A percentile compares a stretch with the other conserved stretches of the same genome.
These are phyloP conservation scores for Macquaria australasica DNA, from an alignment of 2,113 vertebrate genomes.

Conservation along the genomic window DNA sequence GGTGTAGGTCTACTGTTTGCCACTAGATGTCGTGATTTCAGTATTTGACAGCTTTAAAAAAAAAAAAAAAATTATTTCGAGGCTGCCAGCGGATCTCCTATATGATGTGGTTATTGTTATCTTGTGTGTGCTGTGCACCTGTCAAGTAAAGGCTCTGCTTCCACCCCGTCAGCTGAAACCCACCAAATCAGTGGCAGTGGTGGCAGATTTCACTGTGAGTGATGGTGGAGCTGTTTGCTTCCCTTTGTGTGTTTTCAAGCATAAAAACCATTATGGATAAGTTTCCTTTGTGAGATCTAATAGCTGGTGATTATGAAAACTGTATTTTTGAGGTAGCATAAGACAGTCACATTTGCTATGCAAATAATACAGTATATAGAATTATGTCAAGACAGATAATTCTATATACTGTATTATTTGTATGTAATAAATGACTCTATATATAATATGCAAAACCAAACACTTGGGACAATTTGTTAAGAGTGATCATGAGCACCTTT, in stretches of 20 bases:
- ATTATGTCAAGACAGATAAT: not conserved
- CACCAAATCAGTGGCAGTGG: not conserved
- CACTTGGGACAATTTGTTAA: not conserved
- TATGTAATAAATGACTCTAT: not conserved
- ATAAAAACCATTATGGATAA: not conserved
- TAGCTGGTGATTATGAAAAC: not conserved
- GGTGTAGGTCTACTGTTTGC: constrained; percentile 2
- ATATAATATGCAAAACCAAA: not conserved
- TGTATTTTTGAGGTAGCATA: not conserved
- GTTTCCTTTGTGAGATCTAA: not conserved
- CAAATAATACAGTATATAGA: not conserved
- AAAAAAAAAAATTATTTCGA: no score
- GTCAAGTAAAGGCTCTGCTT: not conserved
- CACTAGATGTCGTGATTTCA: constrained; percentile 31
- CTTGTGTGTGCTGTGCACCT: constrained; percentile 7
- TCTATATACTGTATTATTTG: not conserved
- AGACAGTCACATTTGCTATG: not conserved
- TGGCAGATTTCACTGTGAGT: not conserved
- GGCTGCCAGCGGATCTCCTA: not conserved
- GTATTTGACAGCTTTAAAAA: not conserved
- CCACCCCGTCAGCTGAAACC: not conserved
- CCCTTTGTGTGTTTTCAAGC: not conserved
- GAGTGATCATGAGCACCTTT: not conserved
- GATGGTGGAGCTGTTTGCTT: not conserved
- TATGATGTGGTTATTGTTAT: constrained; percentile 18